Evolutionary conservation across 2,113 vertebrate species (phyloP), one percentile per base, ranked within the genome.

Genomic region (Corapipo altera): DNA sequence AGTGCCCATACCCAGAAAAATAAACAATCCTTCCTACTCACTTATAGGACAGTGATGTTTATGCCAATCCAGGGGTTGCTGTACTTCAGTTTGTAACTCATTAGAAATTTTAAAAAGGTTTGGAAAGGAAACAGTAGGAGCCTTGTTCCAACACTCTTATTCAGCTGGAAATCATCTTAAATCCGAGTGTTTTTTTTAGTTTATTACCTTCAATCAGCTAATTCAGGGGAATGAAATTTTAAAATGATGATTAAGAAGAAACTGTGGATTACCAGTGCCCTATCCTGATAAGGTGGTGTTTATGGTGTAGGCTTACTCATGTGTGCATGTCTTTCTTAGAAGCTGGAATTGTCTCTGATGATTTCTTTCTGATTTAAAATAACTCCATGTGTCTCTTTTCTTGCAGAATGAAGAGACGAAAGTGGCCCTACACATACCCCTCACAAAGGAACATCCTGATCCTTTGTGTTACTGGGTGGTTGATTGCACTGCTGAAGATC

Each of bases 341-440:
- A 52, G 7, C 4, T 93, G 30, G 22, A 76, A 52, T 93, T 73
- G 62, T 66, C 49, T 96, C 55, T 81, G 57, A 24, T 86, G 49
- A 33, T 37, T 66, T 44, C 16, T 70, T 83, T 15, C 72, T 86
- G 24, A n/a, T 81, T 78, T 73, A 71, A 91, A 76, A 87, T 81
- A 28, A 46, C 5, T 20, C 11, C 3, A 7, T 55, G 9, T 70
- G 24, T 74, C 67, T 92, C 84, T 93, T 73, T 75, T 54, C n/a
- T 79, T 93, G 62, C 98, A 99, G 99, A 97, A 99, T 99, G 99
- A 98, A 96, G 96, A 96, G 52, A 91, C 85, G 28, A 88, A 98
- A 97, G 95, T 96, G 97, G 86, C 97, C 90, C 95, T 95, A 92
- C 95, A 98, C 96, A 94, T 98, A 97, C 70, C 85, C 95, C 8